phyloP scores from a whole-genome alignment of 2,888 invertebrate species.

The Ennomos quercinarius region DNA sequence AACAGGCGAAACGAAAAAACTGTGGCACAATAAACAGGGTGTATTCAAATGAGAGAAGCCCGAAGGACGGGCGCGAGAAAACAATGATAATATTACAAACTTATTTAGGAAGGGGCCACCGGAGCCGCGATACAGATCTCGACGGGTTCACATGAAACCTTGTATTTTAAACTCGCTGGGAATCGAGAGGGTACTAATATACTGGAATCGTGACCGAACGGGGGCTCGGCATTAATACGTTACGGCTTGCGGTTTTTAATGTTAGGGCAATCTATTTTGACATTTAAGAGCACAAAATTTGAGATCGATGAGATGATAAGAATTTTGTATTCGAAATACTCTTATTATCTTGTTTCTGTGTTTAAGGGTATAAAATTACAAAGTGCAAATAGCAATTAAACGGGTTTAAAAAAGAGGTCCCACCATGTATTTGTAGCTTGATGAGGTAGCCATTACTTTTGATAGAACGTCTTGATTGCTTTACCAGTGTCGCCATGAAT shows the following conservation, averaged over 20 bases:
- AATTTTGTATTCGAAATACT: too few species aligned
- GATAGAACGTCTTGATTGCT: too few species aligned
- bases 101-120: conserved; percentile 70
- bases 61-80: conserved; percentile 60
- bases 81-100: conserved; percentile 83
- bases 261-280: conserved; percentile 1
- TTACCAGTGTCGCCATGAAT: too few species aligned
- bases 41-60: conserved; percentile 78
- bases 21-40: conserved; percentile 77
- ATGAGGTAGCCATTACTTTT: too few species aligned
- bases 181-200: conserved; percentile 8
- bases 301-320: too few species aligned
- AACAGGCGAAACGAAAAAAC: conserved; percentile 57
- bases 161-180: conserved; percentile 11
- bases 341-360: too few species aligned
- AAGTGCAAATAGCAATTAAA: too few species aligned
- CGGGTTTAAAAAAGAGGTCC: too few species aligned
- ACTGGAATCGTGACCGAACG: conserved; percentile 5
- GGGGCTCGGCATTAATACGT: conserved; percentile 1
- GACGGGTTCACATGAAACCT: conserved; percentile 7
- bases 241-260: conserved; percentile 3
- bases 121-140: conserved; percentile 35
- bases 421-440: too few species aligned
- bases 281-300: neutral
- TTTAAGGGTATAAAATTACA: too few species aligned